Base-by-base conservation (phyloP, 1,140 invertebrate species). In the Ylistrum balloti region DNA sequence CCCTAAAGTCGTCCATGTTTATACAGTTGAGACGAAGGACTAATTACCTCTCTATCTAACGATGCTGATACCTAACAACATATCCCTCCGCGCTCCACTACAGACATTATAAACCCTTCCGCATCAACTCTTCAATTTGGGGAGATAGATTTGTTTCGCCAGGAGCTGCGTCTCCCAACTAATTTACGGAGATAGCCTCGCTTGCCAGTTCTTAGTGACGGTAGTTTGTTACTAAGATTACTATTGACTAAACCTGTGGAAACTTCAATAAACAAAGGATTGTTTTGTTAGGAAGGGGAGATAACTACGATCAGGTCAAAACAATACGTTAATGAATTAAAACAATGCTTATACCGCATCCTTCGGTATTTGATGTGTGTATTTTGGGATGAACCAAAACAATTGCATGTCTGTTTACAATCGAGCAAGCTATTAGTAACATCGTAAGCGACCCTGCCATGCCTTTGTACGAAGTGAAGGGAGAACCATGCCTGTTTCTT, bases 131-230 rank as follows among this genome's bases (percentile, higher is more conserved):
- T 28, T 74, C 56, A 74, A 74, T 74, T 74, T 74, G 3, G 56
- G 56, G 56, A 74, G 56, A 74, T 74, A 74, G 56, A 74, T 74
- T 74, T 74, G 56, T 74, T 74, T 74, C 56, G 22, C 56, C 17
- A 74, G 56, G n/a, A 74, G 56, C 56, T n/a, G 56, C 28, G 56
- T 74, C 56, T 74, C 56, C 56, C 2, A n/a, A n/a, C 56, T 74
- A 74, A 74, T 74, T 74, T 74, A n/a, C 5, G n/a, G 56, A 74
- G 56, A 74, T 74, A 74, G 56, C 56, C 56, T 74, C 56, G 56
- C 56, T 74, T 74, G 56, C 56, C 56, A 74, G 56, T 74, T 74
- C 56, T 74, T 74, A 74, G 56, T n/a, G 56, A 74, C 1, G 56
- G 22, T 28, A 74, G 56, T 74, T 74, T 74, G 56, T 74, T 74